Base-by-base conservation (phyloP, 2,113 vertebrate genomes). In the Trochalopteron elliotii region DNA sequence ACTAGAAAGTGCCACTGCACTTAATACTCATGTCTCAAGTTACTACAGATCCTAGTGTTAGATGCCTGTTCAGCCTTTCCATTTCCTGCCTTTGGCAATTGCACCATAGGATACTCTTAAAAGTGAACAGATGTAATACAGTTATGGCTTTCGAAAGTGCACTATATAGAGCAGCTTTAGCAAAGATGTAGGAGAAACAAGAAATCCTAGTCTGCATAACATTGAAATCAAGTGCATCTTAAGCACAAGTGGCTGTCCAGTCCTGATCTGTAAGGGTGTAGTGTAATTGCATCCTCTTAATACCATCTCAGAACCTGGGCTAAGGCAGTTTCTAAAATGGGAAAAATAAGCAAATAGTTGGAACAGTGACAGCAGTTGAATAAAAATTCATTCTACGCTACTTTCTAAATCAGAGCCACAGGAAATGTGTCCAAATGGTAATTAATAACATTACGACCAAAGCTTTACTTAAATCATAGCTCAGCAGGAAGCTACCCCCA, bases 141-240 rank as follows among this genome's bases (percentile, higher is more conserved):
- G 57, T 72, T 70, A 63, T 6, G 5, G 4, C 42, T 83, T 56
- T 85, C 83, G 68, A 61, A 86, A 89, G 27, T 47, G 33, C 35
- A 52, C 33, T 77, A 3, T 18, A 57, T 7, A 67, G 56, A 70
- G 47, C 3, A 81, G 9, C 22, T 81, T 78, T 59, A 70, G 13
- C 23, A 74, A 90, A 93, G 53, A 65, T 20, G 18, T 31, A 30
- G 11, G 20, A 89, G 68, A 52, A 90, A 60, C 15, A 77, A 79
- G 19, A 86, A 74, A 67, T 44, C 8, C 10, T 75, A 39, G 39
- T 61, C 72, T 63, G 57, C 60, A 25, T 37, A 88, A 68, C 9
- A 42, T 27, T 65, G 28, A 87, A 94, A 87, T 96, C 74, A 91
- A 96, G 57, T 50, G 12, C 69, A 69, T 72, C 70, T 94, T 85